Base-by-base conservation (phyloP, 2,888 invertebrate genomes). In the Lepeophtheirus nordmannii region DNA sequence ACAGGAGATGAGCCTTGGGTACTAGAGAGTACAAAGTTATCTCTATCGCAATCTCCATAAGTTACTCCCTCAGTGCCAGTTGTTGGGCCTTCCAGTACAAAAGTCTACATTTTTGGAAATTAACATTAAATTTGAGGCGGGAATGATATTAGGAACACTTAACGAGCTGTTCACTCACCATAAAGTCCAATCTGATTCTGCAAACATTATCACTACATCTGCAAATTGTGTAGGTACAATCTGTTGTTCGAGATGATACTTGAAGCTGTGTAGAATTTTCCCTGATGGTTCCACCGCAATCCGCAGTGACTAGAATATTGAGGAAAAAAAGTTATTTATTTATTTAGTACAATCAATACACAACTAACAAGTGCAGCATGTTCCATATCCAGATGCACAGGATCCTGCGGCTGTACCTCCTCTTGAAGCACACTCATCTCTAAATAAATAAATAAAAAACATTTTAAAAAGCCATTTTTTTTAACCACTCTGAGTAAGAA, bases 371-470 rank as follows among this genome's bases (percentile, higher is more conserved):
- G 8, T 46, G 17, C 53, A 46, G 17, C 53, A 46, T 46, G 53
- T 46, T 46, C 53, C 53, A 46, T 46, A 46, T 14, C 53, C 53
- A 46, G 53, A 46, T 5, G 53, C 53, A 17, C 53, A 46, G 2
- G 53, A 1, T 46, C 53, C 53, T 46, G 3, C 17, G 8, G n/a
- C 53, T n/a, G 53, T n/a, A 5, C 53, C 53, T 5, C 53, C 53
- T 46, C 53, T 14, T n/a, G 53, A 46, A n/a, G 53, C 17, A 46
- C 53, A 46, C 53, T 46, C 53, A 17, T 46, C 53, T n/a, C 53
- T 46, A 17, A 46, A 46, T 5, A 30, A 30, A 30, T 30, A 7
- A 30, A 30, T 30, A 17, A 17, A 46, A 46, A 3, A 5, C 8
- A 8, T 17, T n/a, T n/a, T n/a, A n/a, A n/a, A n/a, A n/a, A n/a